Conservation (phyloP, 2,797 vertebrate genomes). For the Rhadinocentrus ornatus region DNA sequence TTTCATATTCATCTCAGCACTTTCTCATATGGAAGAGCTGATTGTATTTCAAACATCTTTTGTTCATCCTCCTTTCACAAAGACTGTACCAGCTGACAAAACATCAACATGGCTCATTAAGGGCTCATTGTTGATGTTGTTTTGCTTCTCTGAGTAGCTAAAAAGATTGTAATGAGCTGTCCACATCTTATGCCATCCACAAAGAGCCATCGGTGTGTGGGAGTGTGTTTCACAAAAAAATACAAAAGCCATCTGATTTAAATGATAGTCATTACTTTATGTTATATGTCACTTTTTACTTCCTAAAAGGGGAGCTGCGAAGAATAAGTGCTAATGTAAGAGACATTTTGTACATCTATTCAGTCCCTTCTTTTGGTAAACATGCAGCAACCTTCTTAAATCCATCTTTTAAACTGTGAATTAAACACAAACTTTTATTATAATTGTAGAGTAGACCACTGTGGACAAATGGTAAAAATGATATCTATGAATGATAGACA, state of each 20-base stretch:
- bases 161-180: constrained; percentile 71
- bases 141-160: constrained; percentile 62
- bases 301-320: background rate
- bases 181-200: constrained; percentile 51
- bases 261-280: constrained; percentile 24
- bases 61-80: constrained; percentile 42
- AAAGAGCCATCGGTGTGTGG: constrained; percentile 61
- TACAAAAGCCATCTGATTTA: constrained; percentile 59
- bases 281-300: background rate
- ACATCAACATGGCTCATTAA: constrained; percentile 73
- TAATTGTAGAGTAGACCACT: background rate
- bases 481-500: background rate
- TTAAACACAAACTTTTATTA: background rate
- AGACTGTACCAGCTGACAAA: constrained; percentile 46
- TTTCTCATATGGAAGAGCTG: constrained; percentile 20
- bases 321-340: background rate
- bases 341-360: background rate
- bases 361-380: background rate
- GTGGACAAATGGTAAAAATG: background rate
- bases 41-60: constrained; percentile 21
- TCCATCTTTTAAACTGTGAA: background rate
- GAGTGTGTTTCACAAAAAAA: constrained; percentile 36
- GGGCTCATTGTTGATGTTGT: constrained; percentile 69
- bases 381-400: background rate
- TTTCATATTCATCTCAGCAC: constrained; percentile 47